phyloP scores from a whole-genome alignment of 2,797 vertebrate species.

The Monodelphis domestica region DNA sequence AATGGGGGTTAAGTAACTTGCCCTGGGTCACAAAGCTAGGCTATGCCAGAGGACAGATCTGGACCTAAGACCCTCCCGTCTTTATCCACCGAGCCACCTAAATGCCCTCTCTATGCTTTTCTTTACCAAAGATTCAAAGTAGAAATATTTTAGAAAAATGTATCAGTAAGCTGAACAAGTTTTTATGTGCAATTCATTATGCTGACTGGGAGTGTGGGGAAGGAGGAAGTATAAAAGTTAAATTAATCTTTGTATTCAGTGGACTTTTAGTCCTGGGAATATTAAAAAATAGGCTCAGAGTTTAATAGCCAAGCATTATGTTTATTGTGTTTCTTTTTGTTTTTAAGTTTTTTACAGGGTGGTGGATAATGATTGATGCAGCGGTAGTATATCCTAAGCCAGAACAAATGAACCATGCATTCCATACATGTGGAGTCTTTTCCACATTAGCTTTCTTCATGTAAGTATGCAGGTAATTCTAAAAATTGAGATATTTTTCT shows the following conservation, averaged over 20 bases:
- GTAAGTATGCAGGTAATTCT: constrained; percentile 84
- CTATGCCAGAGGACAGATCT: too few relatives aligned
- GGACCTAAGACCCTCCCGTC: too few relatives aligned
- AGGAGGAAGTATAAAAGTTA: not conserved
- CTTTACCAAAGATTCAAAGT: not conserved
- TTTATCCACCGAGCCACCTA: too few relatives aligned
- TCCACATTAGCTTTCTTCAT: constrained; percentile 96
- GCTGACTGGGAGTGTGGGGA: not conserved
- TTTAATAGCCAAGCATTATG: not conserved
- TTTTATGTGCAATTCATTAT: not conserved
- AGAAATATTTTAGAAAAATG: constrained; percentile 27
- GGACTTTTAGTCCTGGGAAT: not conserved
- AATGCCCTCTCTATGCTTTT: too few relatives aligned
- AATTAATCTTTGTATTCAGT: not conserved
- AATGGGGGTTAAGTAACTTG: too few relatives aligned
- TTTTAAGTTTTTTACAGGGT: constrained; percentile 93
- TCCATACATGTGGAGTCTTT: constrained; percentile 95
- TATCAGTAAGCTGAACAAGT: not conserved
- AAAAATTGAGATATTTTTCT: not conserved
- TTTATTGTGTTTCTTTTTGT: too few relatives aligned
- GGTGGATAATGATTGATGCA: constrained; percentile 97
- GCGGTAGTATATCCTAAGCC: constrained; percentile 88
- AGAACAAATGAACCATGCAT: constrained; percentile 92
- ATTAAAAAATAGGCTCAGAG: not conserved
- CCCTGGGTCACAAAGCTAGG: too few relatives aligned